These are phyloP conservation scores for Lampris incognitus DNA, from an alignment of 2,113 vertebrate species.

Conservation along the genomic window DNA sequence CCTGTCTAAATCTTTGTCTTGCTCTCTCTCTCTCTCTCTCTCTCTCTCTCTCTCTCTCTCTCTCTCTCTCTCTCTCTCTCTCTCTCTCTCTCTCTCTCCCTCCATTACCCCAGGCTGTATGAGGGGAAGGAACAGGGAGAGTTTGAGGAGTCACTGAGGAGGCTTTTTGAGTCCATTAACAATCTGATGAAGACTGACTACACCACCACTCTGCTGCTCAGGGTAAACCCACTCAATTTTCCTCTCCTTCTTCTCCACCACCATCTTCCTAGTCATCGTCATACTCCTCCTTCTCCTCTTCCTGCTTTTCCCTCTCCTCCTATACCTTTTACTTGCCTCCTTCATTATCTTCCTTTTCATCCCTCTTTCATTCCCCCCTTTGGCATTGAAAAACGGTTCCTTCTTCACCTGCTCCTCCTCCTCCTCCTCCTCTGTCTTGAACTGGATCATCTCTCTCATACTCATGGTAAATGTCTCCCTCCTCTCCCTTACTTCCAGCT, in stretches of 20 bases:
- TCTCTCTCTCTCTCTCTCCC: slow-evolving; percentile 46
- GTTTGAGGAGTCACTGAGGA: slow-evolving; percentile 95
- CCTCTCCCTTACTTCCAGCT: not conserved
- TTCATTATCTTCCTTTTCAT: not conserved
- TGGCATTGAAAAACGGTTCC: not conserved
- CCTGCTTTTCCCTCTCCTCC: not conserved
- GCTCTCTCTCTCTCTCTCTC: slow-evolving; percentile 1
- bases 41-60: not conserved
- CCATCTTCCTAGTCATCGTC: not conserved
- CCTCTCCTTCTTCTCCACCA: not conserved
- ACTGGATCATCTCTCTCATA: not conserved
- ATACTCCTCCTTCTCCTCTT: not conserved
- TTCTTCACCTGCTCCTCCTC: slow-evolving; percentile 8
- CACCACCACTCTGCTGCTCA: slow-evolving; percentile 89
- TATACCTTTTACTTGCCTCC: not conserved
- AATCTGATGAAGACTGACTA: slow-evolving; percentile 92
- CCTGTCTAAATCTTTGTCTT: not conserved
- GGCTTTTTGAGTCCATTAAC: slow-evolving; percentile 97
- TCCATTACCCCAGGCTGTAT: slow-evolving; percentile 84
- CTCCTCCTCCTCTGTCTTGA: not conserved
- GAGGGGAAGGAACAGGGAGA: slow-evolving; percentile 95
- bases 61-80: not conserved
- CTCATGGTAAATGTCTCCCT: not conserved
- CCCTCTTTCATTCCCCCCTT: not conserved
- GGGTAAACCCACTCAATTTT: slow-evolving; percentile 79